A percentile compares a stretch with the other conserved stretches of the same genome.
phyloP scores from a whole-genome alignment of 1,140 invertebrate species.

The Brachionus sp. region DNA sequence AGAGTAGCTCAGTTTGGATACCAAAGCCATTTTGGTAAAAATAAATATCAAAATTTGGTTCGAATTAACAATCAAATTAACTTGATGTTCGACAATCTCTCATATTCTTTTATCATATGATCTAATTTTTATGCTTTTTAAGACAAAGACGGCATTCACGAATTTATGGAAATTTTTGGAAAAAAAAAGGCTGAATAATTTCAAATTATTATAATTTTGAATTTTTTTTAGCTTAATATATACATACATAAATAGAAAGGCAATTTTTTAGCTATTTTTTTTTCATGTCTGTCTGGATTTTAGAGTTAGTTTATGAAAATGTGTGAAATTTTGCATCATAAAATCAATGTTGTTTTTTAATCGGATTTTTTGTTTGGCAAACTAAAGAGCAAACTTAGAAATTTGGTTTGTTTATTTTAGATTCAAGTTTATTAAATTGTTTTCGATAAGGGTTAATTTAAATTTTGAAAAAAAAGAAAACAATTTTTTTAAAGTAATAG shows the following conservation, averaged over 20 bases:
- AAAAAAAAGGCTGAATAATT: neutral
- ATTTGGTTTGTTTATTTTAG: too few relatives aligned
- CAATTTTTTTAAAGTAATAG: too few relatives aligned
- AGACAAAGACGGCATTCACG: neutral
- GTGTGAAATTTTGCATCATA: neutral
- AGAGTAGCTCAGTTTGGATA: neutral
- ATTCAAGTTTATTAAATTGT: too few relatives aligned
- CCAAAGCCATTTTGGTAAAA: neutral
- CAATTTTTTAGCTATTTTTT: neutral
- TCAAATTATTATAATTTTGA: neutral
- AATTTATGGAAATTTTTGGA: neutral
- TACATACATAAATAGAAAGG: neutral
- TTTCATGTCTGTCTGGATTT: neutral
- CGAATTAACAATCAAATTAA: neutral
- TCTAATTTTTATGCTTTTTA: neutral
- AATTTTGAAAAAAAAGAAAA: too few relatives aligned
- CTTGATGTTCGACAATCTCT: neutral
- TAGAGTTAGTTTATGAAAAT: neutral
- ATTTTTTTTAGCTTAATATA: neutral
- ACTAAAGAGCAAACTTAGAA: too few relatives aligned
- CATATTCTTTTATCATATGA: neutral
- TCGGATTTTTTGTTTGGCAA: too few relatives aligned
- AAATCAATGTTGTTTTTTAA: neutral
- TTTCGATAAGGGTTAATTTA: too few relatives aligned
- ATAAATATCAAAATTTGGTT: neutral